Evolutionary conservation across 2,888 invertebrate species (phyloP), one percentile per base, ranked within the genome.

Genomic region (Lycocerus yunnanus): DNA sequence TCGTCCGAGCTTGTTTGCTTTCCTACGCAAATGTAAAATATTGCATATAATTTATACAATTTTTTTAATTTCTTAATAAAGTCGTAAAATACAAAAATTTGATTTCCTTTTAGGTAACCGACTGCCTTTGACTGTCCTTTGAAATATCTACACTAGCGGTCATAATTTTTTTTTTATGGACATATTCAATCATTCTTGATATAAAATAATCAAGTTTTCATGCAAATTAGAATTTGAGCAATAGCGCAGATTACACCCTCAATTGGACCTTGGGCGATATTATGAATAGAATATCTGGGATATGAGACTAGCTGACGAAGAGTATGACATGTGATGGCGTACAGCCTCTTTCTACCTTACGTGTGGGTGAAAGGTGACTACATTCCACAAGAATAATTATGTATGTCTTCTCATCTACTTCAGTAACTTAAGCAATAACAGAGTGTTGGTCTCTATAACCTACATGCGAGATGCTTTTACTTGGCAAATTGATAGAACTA

Each of bases 351-450:
- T 43, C 43, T 43, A 58, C 77, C 72, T 77, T 77, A 74, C 81
- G 82, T 83, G 83, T 83, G 83, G 84, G 84, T 84, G 84, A 84
- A 83, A 84, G 83, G 83, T 83, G 83, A 83, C 81, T 82, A 82
- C 82, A 82, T 83, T 83, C 82, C 81, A 82, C 81, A 81, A 82
- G 81, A 81, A 80, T 77, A 80, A 79, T 79, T 81, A 78, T 79
- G 78, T 80, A 80, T 78, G 74, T 72, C 77, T 68, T 69, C 67
- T 78, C 77, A 67, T 69, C 67, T 60, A 68, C 71, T 61, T 74
- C 71, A 78, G 77, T 77, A 78, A 77, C 71, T 72, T 71, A 66
- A 68, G 63, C 20, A 63, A 63, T 63, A 63, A 63, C 61, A 59
- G 15, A 59, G 43, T 43, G 18, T 58, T 68, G 72, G 71, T 43